These are phyloP conservation scores for Zosterops hypoxanthus DNA, from an alignment of 2,113 vertebrate species.

Conservation along the genomic window DNA sequence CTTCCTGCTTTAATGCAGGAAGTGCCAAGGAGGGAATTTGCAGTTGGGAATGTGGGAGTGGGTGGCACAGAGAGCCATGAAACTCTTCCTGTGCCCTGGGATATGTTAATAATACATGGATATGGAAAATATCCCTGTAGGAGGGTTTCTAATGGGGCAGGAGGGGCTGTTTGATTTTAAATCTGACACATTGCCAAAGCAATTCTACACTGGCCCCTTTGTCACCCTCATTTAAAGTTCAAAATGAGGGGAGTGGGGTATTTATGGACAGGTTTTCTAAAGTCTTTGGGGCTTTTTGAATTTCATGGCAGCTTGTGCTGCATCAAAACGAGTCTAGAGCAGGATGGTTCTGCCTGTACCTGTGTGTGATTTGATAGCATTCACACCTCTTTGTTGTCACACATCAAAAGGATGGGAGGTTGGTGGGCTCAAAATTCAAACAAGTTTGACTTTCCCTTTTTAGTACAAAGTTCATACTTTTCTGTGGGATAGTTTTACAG, in stretches of 20 bases:
- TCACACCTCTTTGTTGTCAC: not conserved
- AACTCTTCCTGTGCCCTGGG: not conserved
- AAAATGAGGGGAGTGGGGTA: not conserved
- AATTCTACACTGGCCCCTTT: not conserved
- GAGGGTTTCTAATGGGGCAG: not conserved
- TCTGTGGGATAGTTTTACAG: not conserved
- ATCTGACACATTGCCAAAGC: not conserved
- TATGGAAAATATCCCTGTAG: not conserved
- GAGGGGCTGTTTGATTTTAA: not conserved
- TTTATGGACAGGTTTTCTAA: not conserved
- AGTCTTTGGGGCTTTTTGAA: not conserved
- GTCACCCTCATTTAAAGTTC: not conserved
- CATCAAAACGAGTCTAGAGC: not conserved
- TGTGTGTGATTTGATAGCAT: not conserved
- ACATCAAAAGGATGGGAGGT: not conserved
- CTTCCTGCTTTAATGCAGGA: not conserved
- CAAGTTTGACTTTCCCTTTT: not conserved
- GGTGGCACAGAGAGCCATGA: not conserved
- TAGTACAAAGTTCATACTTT: not conserved
- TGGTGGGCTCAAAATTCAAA: not conserved
- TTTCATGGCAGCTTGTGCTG: not conserved
- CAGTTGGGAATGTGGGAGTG: not conserved
- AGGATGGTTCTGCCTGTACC: not conserved
- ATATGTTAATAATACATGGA: fast-evolving
- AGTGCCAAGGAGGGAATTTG: not conserved